Conservation (phyloP, 92 coral and sea anemone genomes). For the Parazoanthus atlanticus region DNA sequence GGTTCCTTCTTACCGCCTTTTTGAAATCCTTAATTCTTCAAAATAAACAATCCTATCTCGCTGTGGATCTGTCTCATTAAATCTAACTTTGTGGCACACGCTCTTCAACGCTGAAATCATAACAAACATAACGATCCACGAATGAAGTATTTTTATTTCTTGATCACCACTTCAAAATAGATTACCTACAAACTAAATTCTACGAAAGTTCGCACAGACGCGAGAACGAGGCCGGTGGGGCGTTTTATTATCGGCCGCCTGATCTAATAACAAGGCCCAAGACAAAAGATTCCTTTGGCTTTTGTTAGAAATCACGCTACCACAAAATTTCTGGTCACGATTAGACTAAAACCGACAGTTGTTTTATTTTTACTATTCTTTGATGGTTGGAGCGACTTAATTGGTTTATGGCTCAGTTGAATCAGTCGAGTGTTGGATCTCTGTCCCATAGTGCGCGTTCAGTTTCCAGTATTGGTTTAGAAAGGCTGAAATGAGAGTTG, state of each 20-base stretch:
- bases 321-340: slow-evolving; percentile 43
- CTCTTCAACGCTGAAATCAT: not conserved
- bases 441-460: not conserved
- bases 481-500: not conserved
- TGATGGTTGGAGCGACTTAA: not conserved
- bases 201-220: not conserved
- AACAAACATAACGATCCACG: not conserved
- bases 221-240: not conserved
- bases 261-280: not conserved
- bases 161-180: not conserved
- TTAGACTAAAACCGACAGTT: not conserved
- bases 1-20: slow-evolving; percentile 26
- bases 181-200: not conserved
- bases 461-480: not conserved
- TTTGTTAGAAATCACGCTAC: slow-evolving; percentile 43
- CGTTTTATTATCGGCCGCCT: slow-evolving; percentile 1
- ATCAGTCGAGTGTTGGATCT: not conserved
- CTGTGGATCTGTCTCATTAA: slow-evolving; percentile 20
- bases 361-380: not conserved
- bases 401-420: not conserved
- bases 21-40: slow-evolving; percentile 31
- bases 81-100: slow-evolving; percentile 26
- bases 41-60: slow-evolving; percentile 43
- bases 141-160: not conserved
- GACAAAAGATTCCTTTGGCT: slow-evolving; percentile 8